Conservation (phyloP, 30 jellyfish, hydroid and myxozoan genomes). For the Cassiopea xamachana region DNA sequence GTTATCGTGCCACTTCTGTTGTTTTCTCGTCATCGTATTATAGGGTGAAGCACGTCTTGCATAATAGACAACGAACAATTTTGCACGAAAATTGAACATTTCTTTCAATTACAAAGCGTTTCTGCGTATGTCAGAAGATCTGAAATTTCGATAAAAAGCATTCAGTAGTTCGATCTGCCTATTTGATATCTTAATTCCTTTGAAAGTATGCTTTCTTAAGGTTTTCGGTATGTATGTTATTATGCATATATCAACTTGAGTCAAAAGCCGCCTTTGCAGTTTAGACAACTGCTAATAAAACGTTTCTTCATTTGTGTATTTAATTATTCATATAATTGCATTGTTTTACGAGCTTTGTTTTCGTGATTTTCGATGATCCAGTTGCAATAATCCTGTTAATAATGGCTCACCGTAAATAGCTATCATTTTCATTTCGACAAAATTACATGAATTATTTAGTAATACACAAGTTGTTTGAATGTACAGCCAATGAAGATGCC, state of each 20-base stretch:
- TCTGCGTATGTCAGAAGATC: background rate
- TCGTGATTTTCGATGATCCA: background rate
- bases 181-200: background rate
- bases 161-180: background rate
- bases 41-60: too few relatives aligned
- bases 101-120: background rate
- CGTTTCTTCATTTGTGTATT: background rate
- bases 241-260: background rate
- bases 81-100: background rate
- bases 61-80: background rate
- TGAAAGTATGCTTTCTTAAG: background rate
- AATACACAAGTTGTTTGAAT: background rate
- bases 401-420: background rate
- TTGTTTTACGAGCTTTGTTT: background rate
- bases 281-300: background rate
- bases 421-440: constrained; percentile 1
- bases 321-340: background rate
- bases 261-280: background rate
- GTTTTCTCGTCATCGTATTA: too few relatives aligned
- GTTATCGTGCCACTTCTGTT: too few relatives aligned
- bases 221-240: background rate
- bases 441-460: background rate
- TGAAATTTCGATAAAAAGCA: background rate
- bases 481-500: background rate
- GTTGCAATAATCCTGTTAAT: background rate